These are phyloP conservation scores for Panthera leo DNA, from an alignment of 2,113 vertebrate genomes.

Conservation along the genomic window DNA sequence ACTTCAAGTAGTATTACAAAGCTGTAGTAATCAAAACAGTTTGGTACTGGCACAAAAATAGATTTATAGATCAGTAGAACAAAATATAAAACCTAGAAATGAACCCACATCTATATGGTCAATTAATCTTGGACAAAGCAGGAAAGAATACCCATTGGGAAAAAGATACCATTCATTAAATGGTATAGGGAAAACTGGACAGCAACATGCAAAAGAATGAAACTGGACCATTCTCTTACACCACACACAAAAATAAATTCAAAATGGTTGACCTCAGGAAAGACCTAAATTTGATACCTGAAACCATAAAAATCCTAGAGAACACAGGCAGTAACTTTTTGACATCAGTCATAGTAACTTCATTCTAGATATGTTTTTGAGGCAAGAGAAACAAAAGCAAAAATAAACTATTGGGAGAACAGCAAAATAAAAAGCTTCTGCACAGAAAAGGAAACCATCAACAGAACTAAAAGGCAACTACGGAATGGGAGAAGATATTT, in stretches of 20 bases:
- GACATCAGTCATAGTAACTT: not conserved
- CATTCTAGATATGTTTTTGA: not conserved
- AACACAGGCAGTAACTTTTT: not conserved
- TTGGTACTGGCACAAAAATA: not conserved
- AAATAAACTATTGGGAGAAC: not conserved
- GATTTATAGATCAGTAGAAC: not conserved
- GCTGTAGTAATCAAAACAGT: not conserved
- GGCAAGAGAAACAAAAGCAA: not conserved
- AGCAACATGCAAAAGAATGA: not conserved
- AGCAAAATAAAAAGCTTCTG: not conserved
- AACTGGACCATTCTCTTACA: not conserved
- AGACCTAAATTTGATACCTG: not conserved
- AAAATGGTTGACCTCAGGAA: not conserved
- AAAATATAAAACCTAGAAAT: not conserved
- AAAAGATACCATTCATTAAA: not conserved
- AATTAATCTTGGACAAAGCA: not conserved
- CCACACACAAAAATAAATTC: not conserved
- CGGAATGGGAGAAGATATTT: not conserved
- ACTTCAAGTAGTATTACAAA: not conserved
- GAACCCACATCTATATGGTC: not conserved
- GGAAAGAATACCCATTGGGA: not conserved
- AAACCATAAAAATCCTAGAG: not conserved
- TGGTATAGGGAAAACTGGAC: not conserved
- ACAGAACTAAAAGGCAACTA: not conserved
- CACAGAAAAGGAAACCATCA: not conserved